Base-by-base conservation (phyloP, 2,113 vertebrate genomes). In the Heteronetta atricapilla region DNA sequence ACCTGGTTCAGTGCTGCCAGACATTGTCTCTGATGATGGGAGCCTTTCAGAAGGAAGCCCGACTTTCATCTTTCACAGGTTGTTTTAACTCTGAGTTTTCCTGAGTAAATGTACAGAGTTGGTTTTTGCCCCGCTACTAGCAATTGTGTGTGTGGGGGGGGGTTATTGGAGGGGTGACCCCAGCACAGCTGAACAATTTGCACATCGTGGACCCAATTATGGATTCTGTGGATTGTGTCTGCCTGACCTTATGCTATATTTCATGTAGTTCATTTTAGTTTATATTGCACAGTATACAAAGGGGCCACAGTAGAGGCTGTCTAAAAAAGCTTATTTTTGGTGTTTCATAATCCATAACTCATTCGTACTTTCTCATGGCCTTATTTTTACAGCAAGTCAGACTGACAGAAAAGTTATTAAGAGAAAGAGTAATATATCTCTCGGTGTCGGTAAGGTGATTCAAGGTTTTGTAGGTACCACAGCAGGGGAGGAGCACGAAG, bases 141-240 rank as follows among this genome's bases (percentile, higher is more conserved):
- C n/a, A n/a, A 38, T 7, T 17, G 1, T 34, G 50, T 10, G 70
- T 23, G 11, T 13, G 11, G 11, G 38, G 7, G n/a, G 7, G 12
- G 6, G 5, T 26, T 31, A 13, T 4, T 2, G 0, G 38, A 3
- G 29, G 25, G 20, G n/a, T 3, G 4, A 12, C 31, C 31, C 59
- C 20, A 34, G 26, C 5, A 17, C 31, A 44, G 31, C 31, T 33
- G 52, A 59, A 31, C 42, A 12, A 67, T 17, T 7, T 52, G 8
- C 17, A 6, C 6, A 10, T 34, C 20, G 17, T 28, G 33, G 36
- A 18, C 33, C 26, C 11, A 44, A 0, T 28, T 33, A 60, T 23
- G 44, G 52, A 26, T 17, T 74, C 26, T 3, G 25, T 34, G 34
- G 29, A 6, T 29, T 36, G 13, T 31, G 66, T 7, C n/a, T 38